Percentiles rank a stretch among this genome's conserved stretches.
Conservation (phyloP, 2,797 vertebrate genomes). For the Gila robusta region DNA sequence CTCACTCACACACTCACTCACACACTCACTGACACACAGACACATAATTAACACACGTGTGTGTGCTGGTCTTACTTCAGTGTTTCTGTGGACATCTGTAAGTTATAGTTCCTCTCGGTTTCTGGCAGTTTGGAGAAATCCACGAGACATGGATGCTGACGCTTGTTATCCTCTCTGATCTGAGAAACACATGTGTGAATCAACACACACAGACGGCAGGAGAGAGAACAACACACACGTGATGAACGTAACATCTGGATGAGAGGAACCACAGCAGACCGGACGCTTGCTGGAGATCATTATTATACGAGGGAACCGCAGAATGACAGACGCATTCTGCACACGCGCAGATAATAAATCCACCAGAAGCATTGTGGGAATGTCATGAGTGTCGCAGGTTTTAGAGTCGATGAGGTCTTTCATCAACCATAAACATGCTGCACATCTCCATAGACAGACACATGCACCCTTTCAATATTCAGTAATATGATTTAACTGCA, state of each 20-base stretch:
- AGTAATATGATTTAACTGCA: neutral
- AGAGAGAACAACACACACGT: neutral
- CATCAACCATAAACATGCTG: conserved; percentile 3
- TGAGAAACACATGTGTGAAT: conserved; percentile 71
- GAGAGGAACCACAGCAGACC: neutral
- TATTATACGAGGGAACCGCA: neutral
- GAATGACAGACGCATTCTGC: neutral
- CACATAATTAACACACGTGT: neutral
- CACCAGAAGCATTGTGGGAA: conserved; percentile 23
- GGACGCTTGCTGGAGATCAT: conserved; percentile 35
- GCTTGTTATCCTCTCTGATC: conserved; percentile 98
- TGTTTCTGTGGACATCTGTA: conserved; percentile 99
- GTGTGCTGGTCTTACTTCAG: conserved; percentile 86
- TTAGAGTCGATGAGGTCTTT: neutral
- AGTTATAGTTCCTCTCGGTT: conserved; percentile 98
- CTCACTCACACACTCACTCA: too few species aligned
- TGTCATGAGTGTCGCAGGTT: neutral
- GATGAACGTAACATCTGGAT: neutral
- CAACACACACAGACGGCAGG: neutral
- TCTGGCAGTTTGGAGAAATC: conserved; percentile 98
- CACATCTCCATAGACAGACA: neutral
- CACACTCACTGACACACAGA: too few species aligned
- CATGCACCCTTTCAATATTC: neutral
- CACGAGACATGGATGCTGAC: conserved; percentile 97
- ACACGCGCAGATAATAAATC: neutral